A percentile compares a stretch with the other conserved stretches of the same genome.
phyloP scores from a whole-genome alignment of 64 coral and sea anemone species.

The Stylophora pistillata region DNA sequence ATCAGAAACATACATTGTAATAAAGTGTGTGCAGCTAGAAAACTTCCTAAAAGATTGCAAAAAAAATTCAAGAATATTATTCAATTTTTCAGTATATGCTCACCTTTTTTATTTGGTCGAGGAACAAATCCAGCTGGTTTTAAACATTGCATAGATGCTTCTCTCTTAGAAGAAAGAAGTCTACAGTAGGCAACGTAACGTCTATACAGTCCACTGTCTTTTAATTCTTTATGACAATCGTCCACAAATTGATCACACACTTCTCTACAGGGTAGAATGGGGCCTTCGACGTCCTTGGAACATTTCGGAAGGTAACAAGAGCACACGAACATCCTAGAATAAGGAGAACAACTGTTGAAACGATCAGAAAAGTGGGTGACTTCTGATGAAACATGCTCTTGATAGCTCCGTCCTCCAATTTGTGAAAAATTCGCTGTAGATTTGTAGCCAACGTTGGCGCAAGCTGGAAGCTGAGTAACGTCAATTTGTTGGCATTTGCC shows the following conservation, averaged over 20 bases:
- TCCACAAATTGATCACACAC: conserved; percentile 46
- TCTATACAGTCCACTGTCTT: neutral
- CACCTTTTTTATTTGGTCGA: conserved; percentile 9
- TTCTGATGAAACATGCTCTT: conserved; percentile 17
- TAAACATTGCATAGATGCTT: neutral
- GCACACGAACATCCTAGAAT: conserved; percentile 17
- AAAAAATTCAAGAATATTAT: neutral
- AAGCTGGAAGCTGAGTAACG: neutral
- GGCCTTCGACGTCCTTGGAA: conserved; percentile 4
- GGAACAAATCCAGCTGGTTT: conserved; percentile 28
- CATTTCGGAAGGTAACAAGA: conserved; percentile 45
- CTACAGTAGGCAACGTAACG: conserved; percentile 19
- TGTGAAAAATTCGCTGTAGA: conserved; percentile 37
- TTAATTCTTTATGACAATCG: conserved; percentile 34
- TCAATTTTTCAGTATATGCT: neutral
- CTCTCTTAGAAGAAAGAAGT: neutral
- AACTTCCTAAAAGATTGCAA: no score
- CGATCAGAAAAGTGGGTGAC: neutral
- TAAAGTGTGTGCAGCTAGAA: no score
- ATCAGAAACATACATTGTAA: no score
- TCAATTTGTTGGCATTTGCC: conserved; percentile 33
- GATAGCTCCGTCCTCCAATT: conserved; percentile 1
- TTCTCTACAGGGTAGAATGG: conserved; percentile 38
- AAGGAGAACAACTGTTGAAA: conserved; percentile 34
- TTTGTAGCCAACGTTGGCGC: conserved; percentile 31